phyloP scores from a whole-genome alignment of 1,140 invertebrate species.

The Lasaia peninsularis region DNA sequence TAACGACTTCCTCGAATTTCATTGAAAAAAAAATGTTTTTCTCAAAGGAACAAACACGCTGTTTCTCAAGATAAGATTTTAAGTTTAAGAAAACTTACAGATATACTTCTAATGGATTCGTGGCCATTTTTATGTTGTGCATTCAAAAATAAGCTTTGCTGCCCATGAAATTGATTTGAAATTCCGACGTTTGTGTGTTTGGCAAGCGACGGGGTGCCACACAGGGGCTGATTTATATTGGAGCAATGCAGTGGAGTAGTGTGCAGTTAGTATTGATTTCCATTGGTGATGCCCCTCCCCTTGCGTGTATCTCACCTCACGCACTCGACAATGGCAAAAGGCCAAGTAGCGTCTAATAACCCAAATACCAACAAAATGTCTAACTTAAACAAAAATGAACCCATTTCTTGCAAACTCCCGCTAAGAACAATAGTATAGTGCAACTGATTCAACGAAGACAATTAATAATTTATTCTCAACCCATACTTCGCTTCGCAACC shows the following conservation, averaged over 20 bases:
- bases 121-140: constrained; percentile 44
- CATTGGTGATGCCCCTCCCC: constrained; percentile 60
- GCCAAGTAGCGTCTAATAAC: constrained; percentile 44
- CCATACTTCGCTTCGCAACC: too few relatives aligned
- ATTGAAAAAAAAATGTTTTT: constrained; percentile 17
- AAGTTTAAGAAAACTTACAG: constrained; percentile 50
- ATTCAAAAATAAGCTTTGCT: constrained; percentile 22
- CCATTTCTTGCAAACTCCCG: too few relatives aligned
- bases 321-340: constrained; percentile 68
- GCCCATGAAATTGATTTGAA: background rate
- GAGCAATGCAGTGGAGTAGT: constrained; percentile 76
- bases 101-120: constrained; percentile 62
- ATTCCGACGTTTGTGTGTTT: constrained; percentile 32
- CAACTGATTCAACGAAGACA: too few relatives aligned
- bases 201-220: constrained; percentile 62
- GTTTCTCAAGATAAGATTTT: constrained; percentile 30
- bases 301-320: constrained; percentile 65
- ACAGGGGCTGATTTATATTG: constrained; percentile 76
- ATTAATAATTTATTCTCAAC: too few relatives aligned
- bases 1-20: background rate
- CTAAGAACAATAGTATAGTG: too few relatives aligned
- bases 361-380: background rate
- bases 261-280: constrained; percentile 79
- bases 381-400: too few relatives aligned
- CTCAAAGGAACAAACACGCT: constrained; percentile 17